Evolutionary conservation across 2,113 vertebrate genomes (phyloP).

Genomic region (Nothocercus julius): DNA sequence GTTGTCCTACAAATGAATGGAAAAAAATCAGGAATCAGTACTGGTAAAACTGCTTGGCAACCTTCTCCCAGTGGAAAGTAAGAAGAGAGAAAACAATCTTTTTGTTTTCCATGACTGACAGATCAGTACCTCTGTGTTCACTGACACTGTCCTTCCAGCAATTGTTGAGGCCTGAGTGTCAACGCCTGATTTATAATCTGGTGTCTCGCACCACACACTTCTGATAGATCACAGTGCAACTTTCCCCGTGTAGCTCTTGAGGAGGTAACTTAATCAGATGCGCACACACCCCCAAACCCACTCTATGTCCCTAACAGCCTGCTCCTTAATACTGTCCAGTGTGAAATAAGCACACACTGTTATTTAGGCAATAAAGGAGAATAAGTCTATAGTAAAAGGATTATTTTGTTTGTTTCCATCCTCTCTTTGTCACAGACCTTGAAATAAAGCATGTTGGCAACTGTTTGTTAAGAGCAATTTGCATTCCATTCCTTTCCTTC

Average conservation of each 20-base stretch:
- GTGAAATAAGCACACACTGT: conserved; percentile 1
- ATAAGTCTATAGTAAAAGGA: background rate
- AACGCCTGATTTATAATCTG: background rate
- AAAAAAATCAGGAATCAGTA: background rate
- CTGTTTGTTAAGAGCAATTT: background rate
- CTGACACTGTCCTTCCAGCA: background rate
- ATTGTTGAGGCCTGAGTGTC: background rate
- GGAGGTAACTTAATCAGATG: background rate
- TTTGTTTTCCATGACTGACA: background rate
- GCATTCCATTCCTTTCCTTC: conserved; percentile 15
- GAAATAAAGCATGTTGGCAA: conserved; percentile 32
- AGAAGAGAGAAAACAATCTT: background rate
- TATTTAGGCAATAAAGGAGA: conserved; percentile 2
- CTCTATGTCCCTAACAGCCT: accelerated
- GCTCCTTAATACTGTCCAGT: background rate
- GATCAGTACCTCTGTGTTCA: conserved; percentile 14
- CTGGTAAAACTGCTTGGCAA: background rate
- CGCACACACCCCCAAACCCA: background rate
- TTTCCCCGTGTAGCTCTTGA: background rate
- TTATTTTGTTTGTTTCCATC: conserved; percentile 4
- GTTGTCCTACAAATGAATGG: background rate
- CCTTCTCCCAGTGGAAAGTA: background rate
- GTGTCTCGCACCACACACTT: background rate
- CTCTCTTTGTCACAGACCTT: background rate
- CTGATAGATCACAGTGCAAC: background rate